Evolutionary conservation across 2,888 invertebrate genomes (phyloP).

Genomic region (Meganola albula): DNA sequence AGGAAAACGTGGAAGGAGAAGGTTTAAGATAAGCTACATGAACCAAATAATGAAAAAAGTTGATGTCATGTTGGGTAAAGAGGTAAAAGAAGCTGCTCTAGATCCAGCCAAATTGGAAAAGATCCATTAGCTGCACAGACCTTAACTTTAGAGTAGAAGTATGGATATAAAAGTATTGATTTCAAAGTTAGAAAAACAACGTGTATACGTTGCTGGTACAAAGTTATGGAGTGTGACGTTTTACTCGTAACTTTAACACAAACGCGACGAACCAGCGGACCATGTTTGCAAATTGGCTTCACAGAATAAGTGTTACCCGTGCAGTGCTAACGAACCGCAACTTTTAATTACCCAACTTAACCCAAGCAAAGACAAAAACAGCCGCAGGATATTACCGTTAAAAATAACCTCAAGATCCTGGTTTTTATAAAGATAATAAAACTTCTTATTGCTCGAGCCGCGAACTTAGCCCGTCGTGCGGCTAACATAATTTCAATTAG

Average conservation of each 20-base stretch:
- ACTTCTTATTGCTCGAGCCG: constrained; percentile 33
- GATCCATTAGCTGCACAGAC: too few relatives aligned
- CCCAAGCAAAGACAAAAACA: constrained; percentile 44
- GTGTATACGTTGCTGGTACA: too few relatives aligned
- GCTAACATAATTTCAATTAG: constrained; percentile 50
- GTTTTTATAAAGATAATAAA: constrained; percentile 52
- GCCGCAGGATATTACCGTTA: constrained; percentile 42
- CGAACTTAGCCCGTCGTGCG: constrained; percentile 32
- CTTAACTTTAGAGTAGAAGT: too few relatives aligned
- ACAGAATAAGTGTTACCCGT: constrained; percentile 34
- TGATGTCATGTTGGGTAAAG: too few relatives aligned
- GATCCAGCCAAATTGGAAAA: too few relatives aligned
- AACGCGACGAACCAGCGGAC: constrained; percentile 19
- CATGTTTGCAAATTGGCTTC: constrained; percentile 36
- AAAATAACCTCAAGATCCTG: constrained; percentile 35
- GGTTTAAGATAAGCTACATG: too few relatives aligned
- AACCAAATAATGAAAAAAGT: too few relatives aligned
- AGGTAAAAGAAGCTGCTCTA: too few relatives aligned
- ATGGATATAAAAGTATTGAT: too few relatives aligned
- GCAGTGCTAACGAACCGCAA: constrained; percentile 43
- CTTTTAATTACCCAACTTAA: constrained; percentile 69
- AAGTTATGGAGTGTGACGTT: constrained; percentile 5
- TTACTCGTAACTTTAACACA: constrained; percentile 19
- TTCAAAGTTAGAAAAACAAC: too few relatives aligned
- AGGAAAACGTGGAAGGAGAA: too few relatives aligned